Conservation (phyloP, 2,888 invertebrate species). For the Nebria brevicollis region DNA sequence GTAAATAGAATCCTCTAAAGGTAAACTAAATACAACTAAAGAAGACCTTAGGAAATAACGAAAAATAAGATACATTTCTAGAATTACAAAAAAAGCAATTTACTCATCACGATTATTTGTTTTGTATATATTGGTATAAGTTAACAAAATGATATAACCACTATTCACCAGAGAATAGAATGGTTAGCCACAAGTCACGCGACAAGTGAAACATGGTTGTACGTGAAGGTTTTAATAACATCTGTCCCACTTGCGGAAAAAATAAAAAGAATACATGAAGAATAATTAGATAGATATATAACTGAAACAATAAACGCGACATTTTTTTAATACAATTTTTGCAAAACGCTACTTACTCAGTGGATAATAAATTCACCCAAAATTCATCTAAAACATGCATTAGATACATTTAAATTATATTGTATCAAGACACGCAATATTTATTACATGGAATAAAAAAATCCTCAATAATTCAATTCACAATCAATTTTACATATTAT, state of each 20-base stretch:
- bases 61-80: too few relatives aligned
- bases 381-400: not conserved
- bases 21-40: too few relatives aligned
- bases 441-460: too few relatives aligned
- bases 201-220: not conserved
- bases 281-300: not conserved
- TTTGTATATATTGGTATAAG: not conserved
- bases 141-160: not conserved
- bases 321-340: not conserved
- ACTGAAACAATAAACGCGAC: not conserved
- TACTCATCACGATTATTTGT: not conserved
- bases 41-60: too few relatives aligned
- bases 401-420: not conserved
- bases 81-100: too few relatives aligned
- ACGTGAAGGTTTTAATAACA: conserved; percentile 1
- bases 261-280: not conserved
- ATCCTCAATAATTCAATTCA: too few relatives aligned
- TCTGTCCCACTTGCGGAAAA: not conserved
- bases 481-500: too few relatives aligned
- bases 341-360: too few relatives aligned
- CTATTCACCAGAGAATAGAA: not conserved
- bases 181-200: not conserved
- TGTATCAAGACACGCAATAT: not conserved
- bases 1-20: too few relatives aligned
- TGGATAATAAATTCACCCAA: not conserved